Percentiles rank a stretch among this genome's conserved stretches.
phyloP scores from a whole-genome alignment of 2,113 vertebrate genomes.

The Azemiops feae region DNA sequence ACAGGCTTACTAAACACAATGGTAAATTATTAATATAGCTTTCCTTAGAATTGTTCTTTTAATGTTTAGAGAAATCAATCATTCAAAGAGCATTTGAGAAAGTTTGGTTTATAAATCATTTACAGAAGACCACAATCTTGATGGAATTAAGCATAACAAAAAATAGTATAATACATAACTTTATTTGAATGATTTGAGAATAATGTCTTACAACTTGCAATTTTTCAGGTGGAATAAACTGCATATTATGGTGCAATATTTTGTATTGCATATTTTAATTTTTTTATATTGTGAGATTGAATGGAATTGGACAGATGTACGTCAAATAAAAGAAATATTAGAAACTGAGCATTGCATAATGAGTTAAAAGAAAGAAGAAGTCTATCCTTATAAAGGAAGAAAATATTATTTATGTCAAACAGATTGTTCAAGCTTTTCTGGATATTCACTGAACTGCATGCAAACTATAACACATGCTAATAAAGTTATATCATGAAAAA shows the following conservation, averaged over 20 bases:
- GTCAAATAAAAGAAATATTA: not conserved
- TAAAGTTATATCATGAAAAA: slow-evolving; percentile 7
- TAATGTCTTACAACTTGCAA: slow-evolving; percentile 17
- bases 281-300: not conserved
- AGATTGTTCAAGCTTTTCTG: slow-evolving; percentile 5
- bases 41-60: slow-evolving; percentile 1
- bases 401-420: slow-evolving; percentile 17
- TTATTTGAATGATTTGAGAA: slow-evolving; percentile 21
- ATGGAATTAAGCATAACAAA: slow-evolving; percentile 23
- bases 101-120: slow-evolving; percentile 22
- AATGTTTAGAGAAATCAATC: slow-evolving; percentile 6
- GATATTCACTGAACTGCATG: slow-evolving; percentile 1
- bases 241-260: slow-evolving; percentile 9
- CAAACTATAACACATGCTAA: slow-evolving; percentile 19
- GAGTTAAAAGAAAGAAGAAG: not conserved
- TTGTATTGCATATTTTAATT: not conserved
- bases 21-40: not conserved
- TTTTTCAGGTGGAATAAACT: slow-evolving; percentile 24
- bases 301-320: not conserved
- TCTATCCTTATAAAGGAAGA: not conserved
- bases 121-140: slow-evolving; percentile 17
- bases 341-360: not conserved
- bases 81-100: slow-evolving; percentile 20
- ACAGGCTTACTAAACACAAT: not conserved
- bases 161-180: slow-evolving; percentile 18